A percentile compares a stretch with the other conserved stretches of the same genome.
These are phyloP conservation scores for Choloepus didactylus DNA, from an alignment of 2,797 vertebrate genomes.

Conservation along the genomic window DNA sequence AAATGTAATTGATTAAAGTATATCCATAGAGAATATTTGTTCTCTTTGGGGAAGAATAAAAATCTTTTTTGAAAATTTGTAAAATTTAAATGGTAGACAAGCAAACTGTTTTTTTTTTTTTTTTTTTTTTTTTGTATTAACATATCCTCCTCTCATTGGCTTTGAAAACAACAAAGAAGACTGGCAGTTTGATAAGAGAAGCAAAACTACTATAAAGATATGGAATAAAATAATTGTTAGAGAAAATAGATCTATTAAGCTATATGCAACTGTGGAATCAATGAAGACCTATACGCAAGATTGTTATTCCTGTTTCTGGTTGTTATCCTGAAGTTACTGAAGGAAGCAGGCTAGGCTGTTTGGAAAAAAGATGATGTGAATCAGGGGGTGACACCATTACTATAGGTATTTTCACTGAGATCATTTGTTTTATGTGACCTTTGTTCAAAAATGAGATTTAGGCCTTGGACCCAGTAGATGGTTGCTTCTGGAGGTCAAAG, in stretches of 20 bases:
- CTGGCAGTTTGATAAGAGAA: neutral
- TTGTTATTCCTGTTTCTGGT: neutral
- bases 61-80: neutral
- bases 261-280: neutral
- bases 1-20: neutral
- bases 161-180: neutral
- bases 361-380: neutral
- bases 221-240: neutral
- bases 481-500: neutral
- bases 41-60: neutral
- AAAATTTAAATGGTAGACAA: neutral
- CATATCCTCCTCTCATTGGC: neutral
- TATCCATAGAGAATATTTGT: neutral
- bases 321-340: too few species aligned
- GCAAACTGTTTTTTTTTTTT: neutral
- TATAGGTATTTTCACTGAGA: neutral
- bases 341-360: neutral
- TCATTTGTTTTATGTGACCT: neutral
- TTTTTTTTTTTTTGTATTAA: neutral
- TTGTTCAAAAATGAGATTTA: neutral
- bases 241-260: neutral
- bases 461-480: neutral
- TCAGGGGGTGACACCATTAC: too few species aligned
- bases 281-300: neutral
- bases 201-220: neutral